A percentile compares a stretch with the other conserved stretches of the same genome.
These are phyloP conservation scores for Trachelus stipa DNA, from an alignment of 2,888 invertebrate genomes.

Conservation along the genomic window DNA sequence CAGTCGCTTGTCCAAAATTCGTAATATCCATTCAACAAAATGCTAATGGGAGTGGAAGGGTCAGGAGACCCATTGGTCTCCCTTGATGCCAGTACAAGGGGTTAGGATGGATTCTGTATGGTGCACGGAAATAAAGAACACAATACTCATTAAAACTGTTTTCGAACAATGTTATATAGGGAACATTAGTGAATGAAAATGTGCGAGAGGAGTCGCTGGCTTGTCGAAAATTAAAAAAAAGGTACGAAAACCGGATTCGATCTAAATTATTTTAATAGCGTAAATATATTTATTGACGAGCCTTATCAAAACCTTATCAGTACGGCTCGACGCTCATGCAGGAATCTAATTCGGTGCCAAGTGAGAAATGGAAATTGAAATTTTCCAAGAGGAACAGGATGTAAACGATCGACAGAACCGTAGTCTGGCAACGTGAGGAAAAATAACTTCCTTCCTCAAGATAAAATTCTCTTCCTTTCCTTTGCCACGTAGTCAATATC, in stretches of 20 bases:
- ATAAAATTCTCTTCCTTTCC: background rate
- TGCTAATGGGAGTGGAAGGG: slow-evolving; percentile 32
- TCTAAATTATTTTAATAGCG: background rate
- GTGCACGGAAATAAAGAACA: slow-evolving; percentile 13
- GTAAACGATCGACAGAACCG: background rate
- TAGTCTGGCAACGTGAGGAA: background rate
- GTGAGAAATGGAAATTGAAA: background rate
- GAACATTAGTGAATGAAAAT: slow-evolving; percentile 41
- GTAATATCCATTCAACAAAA: slow-evolving; percentile 32
- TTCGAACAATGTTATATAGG: slow-evolving; percentile 53
- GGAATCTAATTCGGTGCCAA: background rate
- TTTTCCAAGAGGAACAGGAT: background rate
- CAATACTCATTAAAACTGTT: slow-evolving; percentile 52
- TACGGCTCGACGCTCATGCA: background rate
- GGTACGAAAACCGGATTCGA: background rate
- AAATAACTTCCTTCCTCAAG: background rate
- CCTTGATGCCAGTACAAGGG: background rate
- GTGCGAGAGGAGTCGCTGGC: slow-evolving; percentile 11
- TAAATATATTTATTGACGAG: background rate
- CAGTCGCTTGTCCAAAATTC: background rate
- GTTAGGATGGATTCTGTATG: background rate
- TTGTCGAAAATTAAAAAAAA: slow-evolving; percentile 20
- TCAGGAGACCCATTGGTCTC: background rate
- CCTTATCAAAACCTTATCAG: background rate
- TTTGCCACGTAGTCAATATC: background rate